Evolutionary conservation across 2,797 vertebrate genomes (phyloP), one percentile per base, ranked within the genome.

Genomic region (Adrianichthys oophorus): DNA sequence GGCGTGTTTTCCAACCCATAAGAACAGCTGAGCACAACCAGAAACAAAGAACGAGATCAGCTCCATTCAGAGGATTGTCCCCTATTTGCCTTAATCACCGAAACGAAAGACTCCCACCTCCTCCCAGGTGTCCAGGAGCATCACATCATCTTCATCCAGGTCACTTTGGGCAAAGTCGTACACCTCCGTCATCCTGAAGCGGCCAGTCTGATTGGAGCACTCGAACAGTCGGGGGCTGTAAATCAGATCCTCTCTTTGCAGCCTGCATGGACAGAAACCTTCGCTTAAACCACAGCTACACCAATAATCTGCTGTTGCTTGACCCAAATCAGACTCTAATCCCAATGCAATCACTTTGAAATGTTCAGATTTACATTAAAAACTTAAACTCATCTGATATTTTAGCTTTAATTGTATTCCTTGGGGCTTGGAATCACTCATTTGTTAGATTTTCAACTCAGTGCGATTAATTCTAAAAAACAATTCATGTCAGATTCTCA

Each of bases 91-190:
- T 14, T 4, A 13, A 37, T 47, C 3, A 13, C 45, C 29, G n/a
- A 21, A 17, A 43, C 26, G 5, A 0, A 10, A 1, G 16, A 7
- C 2, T 15, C 91, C 89, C 65, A 96, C 95, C 93, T 97, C 95
- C 79, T 96, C 94, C 95, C 95, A 97, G 0, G 95, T 95, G 82
- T 97, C 95, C 74, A 97, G 80, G 44, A 97, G 77, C 95, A 97
- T 96, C 54, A 96, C 91, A 6, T 97, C 95, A 15, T 96, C 95
- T 74, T 95, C 94, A 10, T 97, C 95, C 81, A 97, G 82, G 83
- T 97, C 95, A 1, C 87, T 89, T 85, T 97, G 95, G 45, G 87
- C 77, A 15, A 95, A 96, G 52, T 92, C 90, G 0, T 87, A 85
- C 60, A 97, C 89, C 79, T 97, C 95, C 0, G 92, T 95, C 89